Evolutionary conservation across 2,888 invertebrate genomes (phyloP).

Genomic region (Catocala nupta): DNA sequence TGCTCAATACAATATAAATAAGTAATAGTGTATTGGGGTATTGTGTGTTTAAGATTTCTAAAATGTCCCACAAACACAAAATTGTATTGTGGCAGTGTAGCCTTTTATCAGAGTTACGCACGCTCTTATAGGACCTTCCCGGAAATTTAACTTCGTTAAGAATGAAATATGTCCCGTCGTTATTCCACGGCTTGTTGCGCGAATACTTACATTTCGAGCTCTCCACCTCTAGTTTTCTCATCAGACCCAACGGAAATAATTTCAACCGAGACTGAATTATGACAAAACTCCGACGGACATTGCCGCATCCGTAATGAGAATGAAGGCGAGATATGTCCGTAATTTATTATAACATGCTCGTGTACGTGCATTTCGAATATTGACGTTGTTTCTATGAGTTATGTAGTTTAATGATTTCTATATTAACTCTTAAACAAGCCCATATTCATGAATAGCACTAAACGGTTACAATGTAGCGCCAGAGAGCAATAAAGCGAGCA

Average conservation of each 20-base stretch:
- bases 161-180: conserved; percentile 86
- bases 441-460: conserved; percentile 54
- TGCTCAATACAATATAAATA: conserved; percentile 12
- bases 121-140: conserved; percentile 82
- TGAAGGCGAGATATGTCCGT: conserved; percentile 83
- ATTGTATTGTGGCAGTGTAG: conserved; percentile 72
- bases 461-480: conserved; percentile 53
- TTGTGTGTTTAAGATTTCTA: conserved; percentile 53
- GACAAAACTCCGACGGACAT: conserved; percentile 87
- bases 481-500: conserved; percentile 70
- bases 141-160: conserved; percentile 87
- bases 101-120: conserved; percentile 85
- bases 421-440: conserved; percentile 43
- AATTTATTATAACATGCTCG: conserved; percentile 83
- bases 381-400: conserved; percentile 68
- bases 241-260: conserved; percentile 86
- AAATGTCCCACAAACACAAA: conserved; percentile 66
- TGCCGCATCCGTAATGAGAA: conserved; percentile 87
- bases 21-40: conserved; percentile 35
- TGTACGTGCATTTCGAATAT: conserved; percentile 65
- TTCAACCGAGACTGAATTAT: conserved; percentile 87
- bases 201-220: conserved; percentile 84
- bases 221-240: conserved; percentile 86
- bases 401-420: conserved; percentile 36
- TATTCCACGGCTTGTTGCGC: conserved; percentile 85